Percentiles rank a stretch among this genome's conserved stretches.
Conservation (phyloP, 2,797 vertebrate species). For the Eptatretus atami region DNA sequence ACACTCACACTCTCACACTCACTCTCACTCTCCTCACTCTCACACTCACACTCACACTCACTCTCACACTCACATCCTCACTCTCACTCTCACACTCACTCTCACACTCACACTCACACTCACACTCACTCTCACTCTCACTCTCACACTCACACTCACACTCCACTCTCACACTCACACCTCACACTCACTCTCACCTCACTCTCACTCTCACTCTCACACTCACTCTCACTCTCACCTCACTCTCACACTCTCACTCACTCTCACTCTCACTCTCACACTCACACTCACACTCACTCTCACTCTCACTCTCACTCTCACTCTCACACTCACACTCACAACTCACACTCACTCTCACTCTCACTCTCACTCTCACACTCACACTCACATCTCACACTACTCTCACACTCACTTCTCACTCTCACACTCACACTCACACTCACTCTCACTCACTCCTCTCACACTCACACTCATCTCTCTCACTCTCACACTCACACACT, state of each 20-base stretch:
- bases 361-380: not conserved
- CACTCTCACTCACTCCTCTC: not conserved
- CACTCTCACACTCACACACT: too few species aligned
- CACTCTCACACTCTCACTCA: not conserved
- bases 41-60: too few species aligned
- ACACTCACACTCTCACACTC: not conserved
- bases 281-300: not conserved
- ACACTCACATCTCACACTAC: not conserved
- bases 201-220: not conserved
- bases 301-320: too few species aligned
- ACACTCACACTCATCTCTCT: too few species aligned
- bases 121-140: not conserved
- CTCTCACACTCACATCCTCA: too few species aligned
- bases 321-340: not conserved
- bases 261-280: not conserved
- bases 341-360: not conserved
- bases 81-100: too few species aligned
- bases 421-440: not conserved
- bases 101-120: too few species aligned
- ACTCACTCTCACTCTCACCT: too few species aligned
- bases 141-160: not conserved
- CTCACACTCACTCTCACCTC: not conserved
- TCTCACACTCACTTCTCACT: not conserved
- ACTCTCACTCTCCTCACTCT: conserved; percentile 4
- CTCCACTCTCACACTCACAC: too few species aligned